phyloP scores from a whole-genome alignment of 64 coral and sea anemone genomes.

The Actinia equina region DNA sequence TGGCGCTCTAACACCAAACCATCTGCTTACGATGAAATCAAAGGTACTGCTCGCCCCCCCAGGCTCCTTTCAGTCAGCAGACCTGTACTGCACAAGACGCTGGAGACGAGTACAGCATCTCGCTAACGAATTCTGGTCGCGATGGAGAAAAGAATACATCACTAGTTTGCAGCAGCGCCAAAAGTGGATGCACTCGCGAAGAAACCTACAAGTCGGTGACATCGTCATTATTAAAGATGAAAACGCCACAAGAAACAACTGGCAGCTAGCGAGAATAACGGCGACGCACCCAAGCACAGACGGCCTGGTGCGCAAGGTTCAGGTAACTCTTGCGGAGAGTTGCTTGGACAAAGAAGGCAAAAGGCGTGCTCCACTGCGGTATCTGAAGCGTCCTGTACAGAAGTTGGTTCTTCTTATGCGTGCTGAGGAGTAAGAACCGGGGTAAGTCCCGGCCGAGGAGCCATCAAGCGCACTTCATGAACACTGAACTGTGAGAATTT shows the following conservation, averaged over 20 bases:
- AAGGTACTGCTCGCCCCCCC: slow-evolving; percentile 12
- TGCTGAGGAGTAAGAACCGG: not conserved
- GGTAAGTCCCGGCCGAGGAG: slow-evolving; percentile 45
- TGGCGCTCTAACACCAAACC: not conserved
- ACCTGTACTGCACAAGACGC: slow-evolving; percentile 18
- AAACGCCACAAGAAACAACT: not conserved
- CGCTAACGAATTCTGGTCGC: slow-evolving; percentile 19
- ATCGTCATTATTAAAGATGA: slow-evolving; percentile 27
- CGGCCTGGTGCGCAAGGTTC: slow-evolving; percentile 47
- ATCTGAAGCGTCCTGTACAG: slow-evolving; percentile 29
- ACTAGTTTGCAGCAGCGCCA: slow-evolving; percentile 30
- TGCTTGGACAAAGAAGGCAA: slow-evolving; percentile 37
- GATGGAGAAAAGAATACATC: slow-evolving; percentile 29
- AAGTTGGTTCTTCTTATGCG: slow-evolving; percentile 32
- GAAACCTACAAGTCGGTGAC: slow-evolving; percentile 20
- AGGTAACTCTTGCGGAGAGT: slow-evolving; percentile 33
- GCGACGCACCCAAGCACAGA: slow-evolving; percentile 36
- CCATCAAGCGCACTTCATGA: not conserved
- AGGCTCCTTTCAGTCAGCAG: slow-evolving; percentile 11
- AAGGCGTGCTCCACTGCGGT: not conserved
- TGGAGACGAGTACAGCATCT: slow-evolving; percentile 41
- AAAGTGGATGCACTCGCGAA: slow-evolving; percentile 28
- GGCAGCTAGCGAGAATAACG: slow-evolving; percentile 24
- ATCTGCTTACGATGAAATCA: slow-evolving; percentile 27
- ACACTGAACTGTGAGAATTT: not conserved